Evolutionary conservation across 2,888 invertebrate genomes (phyloP), one percentile per base, ranked within the genome.

Genomic region (Nudaria mundana): DNA sequence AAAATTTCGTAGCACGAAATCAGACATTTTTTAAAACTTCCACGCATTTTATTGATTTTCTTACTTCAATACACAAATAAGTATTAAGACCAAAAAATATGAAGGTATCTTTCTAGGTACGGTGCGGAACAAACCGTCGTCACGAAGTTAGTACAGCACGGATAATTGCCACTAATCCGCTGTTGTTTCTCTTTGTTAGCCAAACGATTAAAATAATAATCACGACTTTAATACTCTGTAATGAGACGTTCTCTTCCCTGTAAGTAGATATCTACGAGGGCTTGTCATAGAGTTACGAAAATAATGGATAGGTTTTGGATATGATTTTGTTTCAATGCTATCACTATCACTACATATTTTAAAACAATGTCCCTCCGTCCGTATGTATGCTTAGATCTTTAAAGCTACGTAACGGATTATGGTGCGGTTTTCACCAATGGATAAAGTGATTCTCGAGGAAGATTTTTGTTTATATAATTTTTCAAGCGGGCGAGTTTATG

Each of bases 161-260:
- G 69, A 69, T 75, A 82, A 81, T 84, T 79, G 74, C 69, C 57
- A 66, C 63, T 76, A 77, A 81, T 76, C 72, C 65, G 54, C 59
- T 47, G 59, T 66, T 65, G 71, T 72, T 75, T 71, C 70, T 70
- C 75, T 79, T 83, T 82, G 80, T 81, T 76, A 78, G 70, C 48
- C 48, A 72, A 75, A 74, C 77, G 76, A 81, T 85, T 82, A 84
- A 82, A 84, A 81, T 78, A 82, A 80, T 81, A 77, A 83, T 84
- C 78, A 82, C 79, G 77, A 81, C 71, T 76, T 64, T 72, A 75
- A 72, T 74, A 66, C 65, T 48, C 47, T 49, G 64, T 75, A 76
- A 81, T 81, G 66, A 78, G 74, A 68, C 68, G 69, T 73, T 73
- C 63, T 60, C 64, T 71, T 70, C 69, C 66, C 61, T 48, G 47